phyloP scores from a whole-genome alignment of 2,113 vertebrate species.

The Centropristis striata region DNA sequence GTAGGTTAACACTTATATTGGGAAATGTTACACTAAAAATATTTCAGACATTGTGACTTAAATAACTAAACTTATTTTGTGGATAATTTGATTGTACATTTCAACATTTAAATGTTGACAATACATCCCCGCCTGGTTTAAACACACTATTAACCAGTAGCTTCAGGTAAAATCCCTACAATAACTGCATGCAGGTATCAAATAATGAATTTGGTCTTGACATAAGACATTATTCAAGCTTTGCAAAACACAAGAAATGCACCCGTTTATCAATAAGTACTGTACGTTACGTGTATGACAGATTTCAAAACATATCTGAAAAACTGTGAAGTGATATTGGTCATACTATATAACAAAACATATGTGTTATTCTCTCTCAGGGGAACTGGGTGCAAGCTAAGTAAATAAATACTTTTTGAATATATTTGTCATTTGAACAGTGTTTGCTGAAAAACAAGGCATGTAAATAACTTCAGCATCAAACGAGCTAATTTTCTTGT shows the following conservation, averaged over 20 bases:
- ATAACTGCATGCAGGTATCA: background rate
- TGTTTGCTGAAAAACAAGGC: background rate
- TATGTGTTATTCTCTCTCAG: background rate
- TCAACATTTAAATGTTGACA: background rate
- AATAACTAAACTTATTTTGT: no score
- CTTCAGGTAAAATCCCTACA: slow-evolving; percentile 3
- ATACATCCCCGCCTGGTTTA: background rate
- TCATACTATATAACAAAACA: background rate
- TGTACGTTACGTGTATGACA: background rate
- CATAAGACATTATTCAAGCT: no score
- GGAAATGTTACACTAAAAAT: no score
- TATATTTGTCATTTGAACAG: no score
- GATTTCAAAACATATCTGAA: background rate
- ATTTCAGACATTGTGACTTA: no score
- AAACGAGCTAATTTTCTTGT: background rate
- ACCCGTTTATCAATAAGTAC: background rate
- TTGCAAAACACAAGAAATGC: slow-evolving; percentile 9
- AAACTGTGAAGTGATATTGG: background rate
- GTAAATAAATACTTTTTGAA: no score
- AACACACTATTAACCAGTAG: background rate
- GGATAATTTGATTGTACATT: background rate
- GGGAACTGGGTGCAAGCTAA: background rate
- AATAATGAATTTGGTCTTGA: slow-evolving; percentile 18
- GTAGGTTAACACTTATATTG: no score
- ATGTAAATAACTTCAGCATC: background rate